Base-by-base conservation (phyloP, 2,113 vertebrate species). In the Tyrannus savana region DNA sequence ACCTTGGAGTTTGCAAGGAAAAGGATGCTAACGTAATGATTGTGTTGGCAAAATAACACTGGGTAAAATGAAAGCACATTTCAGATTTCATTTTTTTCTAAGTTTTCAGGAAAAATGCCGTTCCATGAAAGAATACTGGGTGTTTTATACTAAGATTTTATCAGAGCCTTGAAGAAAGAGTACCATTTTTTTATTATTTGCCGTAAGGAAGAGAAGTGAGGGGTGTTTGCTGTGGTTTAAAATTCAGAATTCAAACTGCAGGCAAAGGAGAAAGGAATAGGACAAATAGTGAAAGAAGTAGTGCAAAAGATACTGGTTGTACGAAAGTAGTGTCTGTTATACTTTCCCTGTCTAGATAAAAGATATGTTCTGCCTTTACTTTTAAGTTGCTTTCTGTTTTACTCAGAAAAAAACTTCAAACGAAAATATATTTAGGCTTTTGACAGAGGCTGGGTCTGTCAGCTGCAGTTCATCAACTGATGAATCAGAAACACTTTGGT, bases 11-110 rank as follows among this genome's bases (percentile, higher is more conserved):
- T 27, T 89, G 19, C 49, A 90, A 88, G 30, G 87, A 76, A 82
- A 86, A 92, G 71, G 77, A 89, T 94, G 91, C n/a, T 90, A 92
- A 84, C 15, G 10, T 39, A 80, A 55, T 67, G 53, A 74, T 89
- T 37, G 5, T 72, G 5, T 76, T 95, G 86, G 41, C 39, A 89
- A 89, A 93, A 91, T 84, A 91, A 91, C 33, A 55, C 24, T 19
- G 10, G 9, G 18, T 52, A 68, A 92, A 95, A 73, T 68, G 13
- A 80, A 89, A 85, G 11, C 13, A 49, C 3, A 35, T 66, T 92
- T 96, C 63, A 75, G 33, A 60, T 79, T 84, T 87, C 17, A 25
- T 53, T 42, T 22, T 53, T 73, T 89, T 73, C 55, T 8, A n/a
- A n/a, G 30, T 71, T 72, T 92, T 60, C 13, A 73, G 33, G 19